Base-by-base conservation (phyloP, 2,888 invertebrate genomes). In the Tipula confusa region DNA sequence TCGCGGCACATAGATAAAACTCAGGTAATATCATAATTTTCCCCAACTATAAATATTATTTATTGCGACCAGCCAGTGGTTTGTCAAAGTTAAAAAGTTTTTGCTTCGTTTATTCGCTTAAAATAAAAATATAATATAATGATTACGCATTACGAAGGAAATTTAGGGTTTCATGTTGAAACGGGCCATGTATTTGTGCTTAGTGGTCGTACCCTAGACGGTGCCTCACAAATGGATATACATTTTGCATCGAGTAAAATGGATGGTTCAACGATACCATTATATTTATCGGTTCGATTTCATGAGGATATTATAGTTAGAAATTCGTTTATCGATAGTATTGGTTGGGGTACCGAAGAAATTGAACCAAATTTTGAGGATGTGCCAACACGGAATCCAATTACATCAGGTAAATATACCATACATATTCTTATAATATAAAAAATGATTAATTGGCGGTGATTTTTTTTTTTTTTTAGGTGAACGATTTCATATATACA, bases 151-250 rank as follows among this genome's bases (percentile, higher is more conserved):
- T 90, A 87, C 84, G 84, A 87, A 83, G 89, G 90, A 13, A 89
- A 88, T 86, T 86, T 90, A 9, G 87, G 89, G n/a, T 88, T 88
- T 86, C 88, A 88, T 5, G 84, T 89, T 86, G 89, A 89, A 84
- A 88, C 89, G 79, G 89, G 89, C 0, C 89, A 90, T 86, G 87
- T 88, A 7, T 84, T 90, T 84, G 88, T 89, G 84, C 86, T 90
- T 38, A 88, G 88, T 64, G 89, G 88, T 38, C 89, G 89, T 86
- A 89, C 89, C 18, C 89, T 89, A 48, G 89, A 89, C 84, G 88
- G 88, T 29, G 89, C 90, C 5, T 33, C 29, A 2, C 89, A 89
- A 86, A 88, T 89, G 83, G 87, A 88, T 80, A 87, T 90, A 13
- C 88, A 87, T 85, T 85, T 90, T 36, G 86, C 87, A 84, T 86